A percentile compares a stretch with the other conserved stretches of the same genome.
Conservation (phyloP, 2,113 vertebrate genomes). For the Triplophysa tibetana region DNA sequence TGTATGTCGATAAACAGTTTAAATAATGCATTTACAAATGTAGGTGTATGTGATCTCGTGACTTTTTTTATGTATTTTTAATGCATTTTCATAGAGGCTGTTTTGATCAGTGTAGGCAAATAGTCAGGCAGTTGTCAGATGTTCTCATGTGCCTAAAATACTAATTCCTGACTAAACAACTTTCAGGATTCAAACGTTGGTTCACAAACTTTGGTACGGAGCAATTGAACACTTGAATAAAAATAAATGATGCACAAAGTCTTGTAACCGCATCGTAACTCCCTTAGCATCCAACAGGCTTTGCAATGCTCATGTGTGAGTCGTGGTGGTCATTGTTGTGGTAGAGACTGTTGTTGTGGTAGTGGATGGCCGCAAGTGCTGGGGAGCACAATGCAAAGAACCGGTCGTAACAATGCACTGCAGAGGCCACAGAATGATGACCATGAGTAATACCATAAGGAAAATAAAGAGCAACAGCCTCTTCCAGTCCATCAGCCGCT, state of each 20-base stretch:
- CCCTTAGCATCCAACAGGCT: conserved; percentile 12
- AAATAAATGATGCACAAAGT: not conserved
- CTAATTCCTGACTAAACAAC: not conserved
- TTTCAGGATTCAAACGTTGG: not conserved
- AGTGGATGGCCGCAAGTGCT: not conserved
- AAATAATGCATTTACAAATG: not conserved
- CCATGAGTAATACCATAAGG: conserved; percentile 78
- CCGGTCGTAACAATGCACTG: conserved; percentile 86
- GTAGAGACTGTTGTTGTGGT: not conserved
- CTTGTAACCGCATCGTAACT: not conserved
- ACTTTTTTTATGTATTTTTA: no score
- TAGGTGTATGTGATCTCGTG: no score
- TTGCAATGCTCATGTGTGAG: not conserved
- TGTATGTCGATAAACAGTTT: not conserved
- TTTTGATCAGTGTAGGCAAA: conserved; percentile 4
- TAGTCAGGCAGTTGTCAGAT: not conserved
- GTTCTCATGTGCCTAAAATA: not conserved
- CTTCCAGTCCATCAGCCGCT: conserved; percentile 81
- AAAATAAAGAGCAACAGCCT: conserved; percentile 77
- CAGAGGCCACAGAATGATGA: conserved; percentile 87
- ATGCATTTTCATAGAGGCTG: no score
- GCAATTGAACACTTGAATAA: no score
- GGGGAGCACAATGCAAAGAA: conserved; percentile 76
- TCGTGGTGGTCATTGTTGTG: not conserved
- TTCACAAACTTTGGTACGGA: no score